phyloP scores from a whole-genome alignment of 2,113 vertebrate species.

The Platysternon megacephalum region DNA sequence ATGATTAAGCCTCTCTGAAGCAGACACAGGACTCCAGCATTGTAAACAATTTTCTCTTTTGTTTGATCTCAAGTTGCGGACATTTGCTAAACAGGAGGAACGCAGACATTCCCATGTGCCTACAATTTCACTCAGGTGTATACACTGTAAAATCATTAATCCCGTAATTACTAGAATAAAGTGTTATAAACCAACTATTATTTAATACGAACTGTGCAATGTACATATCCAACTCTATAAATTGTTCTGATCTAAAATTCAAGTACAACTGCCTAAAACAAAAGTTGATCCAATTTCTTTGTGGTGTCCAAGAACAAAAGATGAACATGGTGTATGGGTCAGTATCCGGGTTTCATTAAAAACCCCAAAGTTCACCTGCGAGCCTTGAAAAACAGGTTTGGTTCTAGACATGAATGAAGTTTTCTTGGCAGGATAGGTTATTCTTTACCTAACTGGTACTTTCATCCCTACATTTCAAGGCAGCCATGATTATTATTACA shows the following conservation, averaged over 20 bases:
- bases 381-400: neutral
- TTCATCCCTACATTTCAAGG: too few relatives aligned
- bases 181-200: neutral
- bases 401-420: neutral
- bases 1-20: neutral
- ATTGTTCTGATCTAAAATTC: neutral
- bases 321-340: neutral
- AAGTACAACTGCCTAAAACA: neutral
- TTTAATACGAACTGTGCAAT: neutral
- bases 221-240: neutral
- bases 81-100: neutral
- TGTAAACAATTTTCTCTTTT: neutral
- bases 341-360: neutral
- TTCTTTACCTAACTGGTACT: too few relatives aligned
- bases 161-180: neutral
- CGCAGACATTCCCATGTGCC: fast-evolving
- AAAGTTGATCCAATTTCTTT: neutral
- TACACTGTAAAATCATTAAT: fast-evolving
- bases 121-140: neutral
- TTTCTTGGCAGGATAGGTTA: neutral
- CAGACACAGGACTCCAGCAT: neutral
- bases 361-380: neutral
- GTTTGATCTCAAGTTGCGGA: neutral
- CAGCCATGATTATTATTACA: too few relatives aligned
- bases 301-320: neutral